A percentile compares a stretch with the other conserved stretches of the same genome.
phyloP scores from a whole-genome alignment of 2,797 vertebrate genomes.

The Arctocebus calabarensis region DNA sequence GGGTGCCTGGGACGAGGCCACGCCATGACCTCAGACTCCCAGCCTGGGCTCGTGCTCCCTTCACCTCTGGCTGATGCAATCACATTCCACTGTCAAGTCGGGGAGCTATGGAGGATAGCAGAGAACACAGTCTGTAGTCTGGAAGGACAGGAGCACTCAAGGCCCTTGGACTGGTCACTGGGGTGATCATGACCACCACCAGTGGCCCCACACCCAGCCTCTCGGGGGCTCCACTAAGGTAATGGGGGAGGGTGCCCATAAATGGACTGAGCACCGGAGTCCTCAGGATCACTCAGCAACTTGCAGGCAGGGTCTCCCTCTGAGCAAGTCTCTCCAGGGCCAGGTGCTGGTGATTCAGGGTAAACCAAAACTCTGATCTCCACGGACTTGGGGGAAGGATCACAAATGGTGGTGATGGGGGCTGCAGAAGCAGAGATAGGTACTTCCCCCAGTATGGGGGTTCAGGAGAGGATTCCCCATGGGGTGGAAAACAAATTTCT shows the following conservation, averaged over 20 bases:
- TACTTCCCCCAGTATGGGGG: not conserved
- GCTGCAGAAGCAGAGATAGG: not conserved
- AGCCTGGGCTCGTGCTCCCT: not conserved
- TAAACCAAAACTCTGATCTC: not conserved
- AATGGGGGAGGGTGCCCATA: not conserved
- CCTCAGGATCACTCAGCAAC: fast-evolving
- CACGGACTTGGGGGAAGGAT: not conserved
- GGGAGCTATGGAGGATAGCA: not conserved
- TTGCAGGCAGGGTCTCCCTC: not conserved
- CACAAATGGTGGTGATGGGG: not conserved
- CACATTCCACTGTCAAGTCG: fast-evolving
- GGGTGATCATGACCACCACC: not conserved
- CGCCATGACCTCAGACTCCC: not conserved
- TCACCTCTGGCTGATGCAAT: not conserved
- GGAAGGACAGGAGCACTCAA: not conserved
- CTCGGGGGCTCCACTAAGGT: not conserved
- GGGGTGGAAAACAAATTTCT: not conserved
- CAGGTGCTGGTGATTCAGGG: not conserved
- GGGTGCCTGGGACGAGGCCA: not conserved
- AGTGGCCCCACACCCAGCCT: not conserved
- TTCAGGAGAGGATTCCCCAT: not conserved
- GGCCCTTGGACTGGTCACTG: not conserved
- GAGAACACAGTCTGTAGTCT: too few relatives aligned
- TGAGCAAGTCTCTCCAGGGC: not conserved
- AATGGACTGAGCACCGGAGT: too few relatives aligned